Percentiles rank a stretch among this genome's conserved stretches.
These are phyloP conservation scores for Oreochromis niloticus DNA, from an alignment of 2,113 vertebrate species.

Conservation along the genomic window DNA sequence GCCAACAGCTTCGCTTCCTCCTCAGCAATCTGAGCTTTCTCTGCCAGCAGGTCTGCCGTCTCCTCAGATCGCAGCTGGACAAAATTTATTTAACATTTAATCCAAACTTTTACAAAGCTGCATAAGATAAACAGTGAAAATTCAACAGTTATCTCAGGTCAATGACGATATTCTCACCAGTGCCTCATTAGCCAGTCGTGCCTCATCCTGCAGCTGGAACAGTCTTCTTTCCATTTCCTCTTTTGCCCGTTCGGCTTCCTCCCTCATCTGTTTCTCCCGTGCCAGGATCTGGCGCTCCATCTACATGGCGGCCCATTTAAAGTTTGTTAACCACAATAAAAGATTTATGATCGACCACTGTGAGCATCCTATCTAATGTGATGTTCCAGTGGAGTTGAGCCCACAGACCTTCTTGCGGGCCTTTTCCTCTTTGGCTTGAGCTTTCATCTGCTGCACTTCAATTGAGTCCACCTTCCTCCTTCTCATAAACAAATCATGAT, in stretches of 20 bases:
- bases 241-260: constrained; percentile 86
- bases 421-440: constrained; percentile 88
- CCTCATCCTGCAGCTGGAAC: constrained; percentile 89
- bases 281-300: constrained; percentile 87
- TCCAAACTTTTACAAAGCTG: neutral
- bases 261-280: constrained; percentile 88
- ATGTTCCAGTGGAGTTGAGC: neutral
- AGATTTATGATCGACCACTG: neutral
- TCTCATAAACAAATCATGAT: constrained; percentile 88
- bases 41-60: constrained; percentile 85
- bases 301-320: constrained; percentile 36
- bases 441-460: constrained; percentile 92
- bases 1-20: constrained; percentile 90
- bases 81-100: neutral
- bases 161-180: constrained; percentile 70
- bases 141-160: neutral
- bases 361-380: neutral
- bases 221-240: constrained; percentile 85
- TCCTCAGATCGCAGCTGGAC: constrained; percentile 86
- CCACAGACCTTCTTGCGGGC: constrained; percentile 82
- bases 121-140: neutral
- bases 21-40: constrained; percentile 91
- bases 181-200: constrained; percentile 84
- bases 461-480: constrained; percentile 88
- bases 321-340: neutral